A percentile compares a stretch with the other conserved stretches of the same genome.
Conservation (phyloP, 2,888 invertebrate genomes). For the Macrosiphum euphorbiae region DNA sequence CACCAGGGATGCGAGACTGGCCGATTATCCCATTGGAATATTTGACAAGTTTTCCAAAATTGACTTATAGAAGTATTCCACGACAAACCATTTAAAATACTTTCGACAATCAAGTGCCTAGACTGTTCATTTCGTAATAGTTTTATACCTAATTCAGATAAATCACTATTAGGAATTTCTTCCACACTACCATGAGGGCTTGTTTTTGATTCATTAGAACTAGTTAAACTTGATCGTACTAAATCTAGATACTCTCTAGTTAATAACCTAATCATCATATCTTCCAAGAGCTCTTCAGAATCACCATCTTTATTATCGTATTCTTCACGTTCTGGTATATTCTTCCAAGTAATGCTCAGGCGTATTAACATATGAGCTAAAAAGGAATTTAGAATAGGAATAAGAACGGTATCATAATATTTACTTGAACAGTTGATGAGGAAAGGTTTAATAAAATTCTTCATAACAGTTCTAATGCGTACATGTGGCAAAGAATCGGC, state of each 20-base stretch:
- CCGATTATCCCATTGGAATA: slow-evolving; percentile 69
- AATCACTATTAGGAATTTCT: slow-evolving; percentile 68
- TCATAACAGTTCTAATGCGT: slow-evolving; percentile 84
- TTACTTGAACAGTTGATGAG: slow-evolving; percentile 88
- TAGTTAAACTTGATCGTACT: slow-evolving; percentile 82
- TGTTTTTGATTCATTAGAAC: slow-evolving; percentile 72
- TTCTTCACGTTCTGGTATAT: slow-evolving; percentile 83
- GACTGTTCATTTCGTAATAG: slow-evolving; percentile 78
- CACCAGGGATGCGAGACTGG: slow-evolving; percentile 82
- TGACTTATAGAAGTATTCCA: slow-evolving; percentile 59
- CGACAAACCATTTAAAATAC: slow-evolving; percentile 64
- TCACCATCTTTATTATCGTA: slow-evolving; percentile 76
- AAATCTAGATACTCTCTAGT: slow-evolving; percentile 91
- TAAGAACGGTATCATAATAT: slow-evolving; percentile 80
- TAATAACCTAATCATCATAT: slow-evolving; percentile 86
- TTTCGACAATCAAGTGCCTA: slow-evolving; percentile 71
- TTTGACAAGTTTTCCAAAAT: slow-evolving; percentile 57
- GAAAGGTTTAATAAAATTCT: slow-evolving; percentile 88
- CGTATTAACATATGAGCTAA: slow-evolving; percentile 78
- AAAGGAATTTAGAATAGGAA: slow-evolving; percentile 84
- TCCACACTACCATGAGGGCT: slow-evolving; percentile 63
- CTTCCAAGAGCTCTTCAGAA: slow-evolving; percentile 81
- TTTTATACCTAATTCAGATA: slow-evolving; percentile 85
- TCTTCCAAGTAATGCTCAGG: slow-evolving; percentile 80
- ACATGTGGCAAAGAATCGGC: slow-evolving; percentile 86